Percentiles rank a stretch among this genome's conserved stretches.
These are phyloP conservation scores for Falco peregrinus DNA, from an alignment of 2,797 vertebrate species.

Conservation along the genomic window DNA sequence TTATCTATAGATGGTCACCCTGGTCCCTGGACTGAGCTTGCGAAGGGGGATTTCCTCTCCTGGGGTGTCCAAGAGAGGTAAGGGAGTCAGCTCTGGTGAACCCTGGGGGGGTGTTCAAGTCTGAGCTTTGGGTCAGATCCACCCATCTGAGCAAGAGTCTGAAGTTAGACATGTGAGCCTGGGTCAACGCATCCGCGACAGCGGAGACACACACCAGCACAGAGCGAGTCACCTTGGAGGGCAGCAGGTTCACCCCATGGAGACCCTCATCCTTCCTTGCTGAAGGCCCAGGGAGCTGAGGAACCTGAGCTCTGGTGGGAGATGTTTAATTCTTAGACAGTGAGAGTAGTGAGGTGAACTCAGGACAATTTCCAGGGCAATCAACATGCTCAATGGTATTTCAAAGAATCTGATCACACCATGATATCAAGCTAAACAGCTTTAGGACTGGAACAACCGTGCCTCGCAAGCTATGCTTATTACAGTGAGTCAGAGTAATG, in stretches of 20 bases:
- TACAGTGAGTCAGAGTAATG: neutral
- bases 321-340: neutral
- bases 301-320: neutral
- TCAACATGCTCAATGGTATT: neutral
- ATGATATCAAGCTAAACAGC: neutral
- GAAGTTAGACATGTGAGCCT: neutral
- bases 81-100: neutral
- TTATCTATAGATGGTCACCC: neutral
- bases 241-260: neutral
- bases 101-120: rapidly evolving
- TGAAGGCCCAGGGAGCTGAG: neutral
- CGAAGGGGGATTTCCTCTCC: neutral
- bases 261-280: neutral
- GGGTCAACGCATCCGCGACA: neutral
- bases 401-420: neutral
- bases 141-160: neutral
- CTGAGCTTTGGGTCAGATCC: neutral
- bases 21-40: neutral
- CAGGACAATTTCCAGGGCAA: neutral
- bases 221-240: neutral
- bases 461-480: neutral
- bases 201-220: neutral
- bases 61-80: rapidly evolving
- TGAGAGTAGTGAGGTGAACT: neutral
- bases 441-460: neutral